Base-by-base conservation (phyloP, 2,888 invertebrate genomes). In the Zaprionus lineosus region DNA sequence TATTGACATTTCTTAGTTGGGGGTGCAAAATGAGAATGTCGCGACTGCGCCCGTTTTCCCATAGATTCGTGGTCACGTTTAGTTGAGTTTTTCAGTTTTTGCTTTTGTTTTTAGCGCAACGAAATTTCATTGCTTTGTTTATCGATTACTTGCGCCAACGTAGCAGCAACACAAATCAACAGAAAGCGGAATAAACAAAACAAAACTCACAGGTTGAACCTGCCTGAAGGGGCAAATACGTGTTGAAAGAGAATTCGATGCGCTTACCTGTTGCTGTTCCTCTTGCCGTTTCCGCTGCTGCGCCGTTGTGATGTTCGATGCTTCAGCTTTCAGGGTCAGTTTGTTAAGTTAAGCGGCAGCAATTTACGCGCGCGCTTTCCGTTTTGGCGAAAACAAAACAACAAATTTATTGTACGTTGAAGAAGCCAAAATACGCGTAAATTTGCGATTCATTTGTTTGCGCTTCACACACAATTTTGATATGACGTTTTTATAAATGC, bases 401-500 rank as follows among this genome's bases (percentile, higher is more conserved):
- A 26, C 26, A 36, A 26, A 2, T 33, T 43, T 18, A 14, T 16
- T 21, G 33, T 31, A 26, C 36, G 29, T 4, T 24, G n/a, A 24
- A 24, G 2, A 3, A 46, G 26, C 43, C 24, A 9, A 40, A 46
- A 6, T 53, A 11, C 33, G 36, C 47, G 36, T 24, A 39, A 50
- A 67, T 41, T 43, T 39, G 29, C 36, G 56, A 43, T 39, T 40
- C 26, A 18, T 36, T 40, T 34, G 36, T 43, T 61, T 50, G 46
- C 53, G 40, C 37, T 33, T n/a, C 14, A 18, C 29, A 65, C 55
- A 61, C 18, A 64, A 73, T 44, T 60, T 58, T 52, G 12, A 11
- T 40, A 57, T 76, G 76, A 83, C 79, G 72, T 75, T 58, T 75
- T 83, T 64, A 29, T 50, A 53, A 37, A 34, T 59, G 51, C 31